A percentile compares a stretch with the other conserved stretches of the same genome.
phyloP scores from a whole-genome alignment of 2,113 vertebrate species.

The Pelecanoides urinatrix region DNA sequence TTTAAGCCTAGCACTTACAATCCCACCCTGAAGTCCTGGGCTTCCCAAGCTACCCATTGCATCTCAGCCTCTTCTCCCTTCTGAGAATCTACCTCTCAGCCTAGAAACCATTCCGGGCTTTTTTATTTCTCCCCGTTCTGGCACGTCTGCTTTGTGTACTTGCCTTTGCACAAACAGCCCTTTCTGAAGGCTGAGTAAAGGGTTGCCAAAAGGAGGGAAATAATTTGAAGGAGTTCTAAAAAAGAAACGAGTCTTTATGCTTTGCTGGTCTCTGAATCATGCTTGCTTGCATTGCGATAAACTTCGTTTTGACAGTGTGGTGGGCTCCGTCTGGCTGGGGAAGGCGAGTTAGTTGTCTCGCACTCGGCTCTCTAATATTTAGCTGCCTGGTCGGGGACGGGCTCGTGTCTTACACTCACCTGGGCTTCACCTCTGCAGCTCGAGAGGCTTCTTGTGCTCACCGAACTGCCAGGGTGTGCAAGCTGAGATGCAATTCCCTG shows the following conservation, averaged over 20 bases:
- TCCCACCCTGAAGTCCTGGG: neutral
- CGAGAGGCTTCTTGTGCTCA: neutral
- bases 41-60: neutral
- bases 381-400: neutral
- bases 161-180: neutral
- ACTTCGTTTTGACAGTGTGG: neutral
- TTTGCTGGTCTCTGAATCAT: neutral
- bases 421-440: neutral
- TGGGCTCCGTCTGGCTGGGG: neutral
- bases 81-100: neutral
- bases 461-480: too few relatives aligned
- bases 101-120: neutral
- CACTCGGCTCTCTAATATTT: rapidly evolving
- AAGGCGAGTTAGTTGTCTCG: neutral
- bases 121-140: rapidly evolving
- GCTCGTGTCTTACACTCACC: rapidly evolving
- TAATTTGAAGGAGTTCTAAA: neutral
- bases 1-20: neutral
- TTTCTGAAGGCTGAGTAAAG: neutral
- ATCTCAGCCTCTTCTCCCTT: neutral
- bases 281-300: neutral
- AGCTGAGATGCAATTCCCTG: neutral
- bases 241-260: neutral
- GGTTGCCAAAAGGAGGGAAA: neutral
- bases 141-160: neutral